A percentile compares a stretch with the other conserved stretches of the same genome.
Conservation (phyloP, 2,113 vertebrate species). For the Xenotilapia longispinis region DNA sequence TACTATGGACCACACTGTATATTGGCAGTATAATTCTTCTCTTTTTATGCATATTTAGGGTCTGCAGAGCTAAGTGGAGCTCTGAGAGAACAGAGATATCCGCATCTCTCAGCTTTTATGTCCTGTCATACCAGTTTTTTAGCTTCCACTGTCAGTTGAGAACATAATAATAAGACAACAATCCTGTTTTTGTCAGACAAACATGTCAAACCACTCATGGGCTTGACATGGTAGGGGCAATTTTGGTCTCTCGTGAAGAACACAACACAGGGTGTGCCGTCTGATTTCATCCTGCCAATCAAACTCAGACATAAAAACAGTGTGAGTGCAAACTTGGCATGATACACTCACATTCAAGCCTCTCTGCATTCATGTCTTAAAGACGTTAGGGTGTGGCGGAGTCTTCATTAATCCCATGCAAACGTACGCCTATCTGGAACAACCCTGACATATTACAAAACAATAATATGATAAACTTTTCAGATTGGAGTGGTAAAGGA, state of each 20-base stretch:
- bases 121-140: background rate
- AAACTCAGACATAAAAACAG: constrained; percentile 85
- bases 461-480: background rate
- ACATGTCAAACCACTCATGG: background rate
- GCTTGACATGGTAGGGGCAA: background rate
- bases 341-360: constrained; percentile 62
- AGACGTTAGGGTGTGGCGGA: accelerated
- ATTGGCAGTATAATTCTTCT: background rate
- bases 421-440: background rate
- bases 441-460: background rate
- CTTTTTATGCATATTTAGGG: constrained; percentile 56
- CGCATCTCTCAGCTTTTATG: background rate
- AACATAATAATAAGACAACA: background rate
- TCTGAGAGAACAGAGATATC: constrained; percentile 87
- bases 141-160: background rate
- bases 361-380: background rate
- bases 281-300: constrained; percentile 85
- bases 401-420: background rate
- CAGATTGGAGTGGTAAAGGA: background rate
- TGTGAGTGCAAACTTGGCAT: constrained; percentile 71
- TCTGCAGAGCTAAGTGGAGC: constrained; percentile 83
- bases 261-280: constrained; percentile 80
- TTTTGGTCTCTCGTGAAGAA: constrained; percentile 69
- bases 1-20: background rate
- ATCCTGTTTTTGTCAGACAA: accelerated